Evolutionary conservation across 2,797 vertebrate genomes (phyloP).

Genomic region (Acrocephalus scirpaceus): DNA sequence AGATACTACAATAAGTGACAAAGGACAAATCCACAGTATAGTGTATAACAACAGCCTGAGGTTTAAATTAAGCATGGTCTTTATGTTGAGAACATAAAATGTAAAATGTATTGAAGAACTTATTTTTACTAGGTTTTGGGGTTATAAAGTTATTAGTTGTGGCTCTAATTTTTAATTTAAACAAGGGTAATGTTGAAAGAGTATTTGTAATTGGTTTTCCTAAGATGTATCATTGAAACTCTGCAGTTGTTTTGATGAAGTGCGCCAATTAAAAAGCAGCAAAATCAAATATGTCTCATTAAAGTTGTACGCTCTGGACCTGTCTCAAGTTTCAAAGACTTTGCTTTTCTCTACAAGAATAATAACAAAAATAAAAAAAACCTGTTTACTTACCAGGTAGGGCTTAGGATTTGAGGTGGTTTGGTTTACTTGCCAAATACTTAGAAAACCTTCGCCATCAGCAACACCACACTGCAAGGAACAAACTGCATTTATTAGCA

Average conservation of each 20-base stretch:
- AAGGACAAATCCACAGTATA: neutral
- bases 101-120: neutral
- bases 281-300: neutral
- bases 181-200: neutral
- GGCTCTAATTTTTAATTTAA: neutral
- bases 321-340: neutral
- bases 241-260: neutral
- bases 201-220: neutral
- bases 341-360: neutral
- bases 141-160: neutral
- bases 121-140: neutral
- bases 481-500: neutral
- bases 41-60: neutral
- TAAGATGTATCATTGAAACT: neutral
- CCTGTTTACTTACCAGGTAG: constrained; percentile 86
- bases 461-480: constrained; percentile 91
- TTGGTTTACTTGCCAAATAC: constrained; percentile 99
- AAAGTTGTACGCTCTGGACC: neutral
- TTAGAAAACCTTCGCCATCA: constrained; percentile 96
- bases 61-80: neutral
- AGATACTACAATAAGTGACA: neutral
- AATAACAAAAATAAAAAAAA: neutral
- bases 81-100: neutral
- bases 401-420: constrained; percentile 94
- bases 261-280: constrained; percentile 30